These are phyloP conservation scores for Pongo abelii DNA, from an alignment of 2,113 vertebrate genomes.

Conservation along the genomic window DNA sequence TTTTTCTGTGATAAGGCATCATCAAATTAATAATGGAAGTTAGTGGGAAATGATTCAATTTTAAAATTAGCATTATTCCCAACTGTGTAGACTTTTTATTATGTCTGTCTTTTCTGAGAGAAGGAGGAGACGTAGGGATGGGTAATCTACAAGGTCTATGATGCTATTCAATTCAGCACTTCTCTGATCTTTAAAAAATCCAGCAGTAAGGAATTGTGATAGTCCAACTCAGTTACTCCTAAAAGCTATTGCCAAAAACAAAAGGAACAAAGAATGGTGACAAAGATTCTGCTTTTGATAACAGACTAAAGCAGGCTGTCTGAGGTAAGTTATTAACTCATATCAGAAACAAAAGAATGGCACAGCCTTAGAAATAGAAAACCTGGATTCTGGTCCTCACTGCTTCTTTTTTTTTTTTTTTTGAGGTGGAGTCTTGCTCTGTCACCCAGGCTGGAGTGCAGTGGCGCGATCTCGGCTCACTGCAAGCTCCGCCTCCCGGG, in stretches of 20 bases:
- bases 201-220: slow-evolving; percentile 35
- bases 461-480: no score
- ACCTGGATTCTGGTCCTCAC: not conserved
- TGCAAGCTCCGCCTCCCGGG: no score
- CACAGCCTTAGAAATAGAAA: slow-evolving; percentile 19
- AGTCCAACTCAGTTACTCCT: slow-evolving; percentile 6
- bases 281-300: not conserved
- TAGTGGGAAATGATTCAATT: not conserved
- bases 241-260: slow-evolving; percentile 16
- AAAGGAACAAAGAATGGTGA: not conserved
- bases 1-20: slow-evolving; percentile 9
- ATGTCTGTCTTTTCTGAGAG: not conserved
- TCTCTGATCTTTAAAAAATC: not conserved
- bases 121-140: not conserved
- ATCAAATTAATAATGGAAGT: not conserved
- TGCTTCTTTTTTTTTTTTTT: not conserved
- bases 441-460: no score
- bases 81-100: not conserved
- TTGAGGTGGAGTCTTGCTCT: no score
- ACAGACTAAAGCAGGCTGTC: not conserved
- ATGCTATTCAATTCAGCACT: not conserved
- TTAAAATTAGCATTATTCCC: not conserved
- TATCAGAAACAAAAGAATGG: not conserved
- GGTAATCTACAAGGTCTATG: not conserved
- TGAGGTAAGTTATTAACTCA: not conserved